Percentiles rank a stretch among this genome's conserved stretches.
These are phyloP conservation scores for Choreutis nemorana DNA, from an alignment of 2,888 invertebrate species.

Conservation along the genomic window DNA sequence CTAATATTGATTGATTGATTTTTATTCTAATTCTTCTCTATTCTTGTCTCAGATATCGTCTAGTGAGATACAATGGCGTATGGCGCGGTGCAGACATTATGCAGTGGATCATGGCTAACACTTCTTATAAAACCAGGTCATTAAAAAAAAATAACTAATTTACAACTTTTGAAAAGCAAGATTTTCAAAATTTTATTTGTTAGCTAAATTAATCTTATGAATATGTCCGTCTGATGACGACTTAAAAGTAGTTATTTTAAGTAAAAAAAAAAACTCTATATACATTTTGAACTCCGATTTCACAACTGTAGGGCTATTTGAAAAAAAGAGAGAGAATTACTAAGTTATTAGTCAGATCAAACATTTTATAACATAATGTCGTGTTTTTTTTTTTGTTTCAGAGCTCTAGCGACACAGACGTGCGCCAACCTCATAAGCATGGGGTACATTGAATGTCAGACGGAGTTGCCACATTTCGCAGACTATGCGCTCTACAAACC, in stretches of 20 bases:
- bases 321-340: too few relatives aligned
- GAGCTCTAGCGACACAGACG: conserved; percentile 78
- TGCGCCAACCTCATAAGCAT: conserved; percentile 82
- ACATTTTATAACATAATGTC: too few relatives aligned
- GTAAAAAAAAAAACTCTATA: too few relatives aligned
- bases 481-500: conserved; percentile 70
- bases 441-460: conserved; percentile 74
- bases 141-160: background rate
- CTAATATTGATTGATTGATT: background rate
- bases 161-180: too few relatives aligned
- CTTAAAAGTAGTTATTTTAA: too few relatives aligned
- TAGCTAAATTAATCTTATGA: too few relatives aligned
- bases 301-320: too few relatives aligned
- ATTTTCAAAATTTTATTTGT: too few relatives aligned
- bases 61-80: conserved; percentile 77
- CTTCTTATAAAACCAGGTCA: conserved; percentile 78
- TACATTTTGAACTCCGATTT: too few relatives aligned
- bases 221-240: too few relatives aligned
- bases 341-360: too few relatives aligned
- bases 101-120: conserved; percentile 84
- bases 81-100: conserved; percentile 82
- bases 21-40: too few relatives aligned
- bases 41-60: conserved; percentile 63
- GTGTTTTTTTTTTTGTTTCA: conserved; percentile 25
- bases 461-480: conserved; percentile 67